Percentiles rank a stretch among this genome's conserved stretches.
Evolutionary conservation across 2,113 vertebrate genomes (phyloP).

Genomic region (Labeo catla): DNA sequence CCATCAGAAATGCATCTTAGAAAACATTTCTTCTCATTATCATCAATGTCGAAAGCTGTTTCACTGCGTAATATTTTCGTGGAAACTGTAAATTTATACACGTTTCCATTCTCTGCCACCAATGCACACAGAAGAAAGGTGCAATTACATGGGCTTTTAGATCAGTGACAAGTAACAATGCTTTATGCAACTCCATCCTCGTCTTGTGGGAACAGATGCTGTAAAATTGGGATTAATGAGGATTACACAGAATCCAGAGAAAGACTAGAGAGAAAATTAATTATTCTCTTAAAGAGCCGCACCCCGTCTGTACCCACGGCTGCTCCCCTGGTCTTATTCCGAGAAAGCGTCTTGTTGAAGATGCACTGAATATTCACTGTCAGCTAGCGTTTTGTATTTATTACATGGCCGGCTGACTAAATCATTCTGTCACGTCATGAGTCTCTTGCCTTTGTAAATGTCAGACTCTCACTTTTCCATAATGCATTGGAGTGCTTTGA

Average conservation of each 20-base stretch:
- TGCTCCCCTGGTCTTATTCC: not conserved
- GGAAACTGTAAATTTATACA: not conserved
- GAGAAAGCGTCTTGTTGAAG: slow-evolving; percentile 20
- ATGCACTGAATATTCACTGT: slow-evolving; percentile 27
- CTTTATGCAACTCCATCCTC: slow-evolving; percentile 35
- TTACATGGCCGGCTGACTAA: slow-evolving; percentile 39
- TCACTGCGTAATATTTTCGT: not conserved
- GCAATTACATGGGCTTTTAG: slow-evolving; percentile 26
- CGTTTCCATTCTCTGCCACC: not conserved
- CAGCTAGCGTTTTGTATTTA: slow-evolving; percentile 34
- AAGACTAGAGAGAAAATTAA: slow-evolving; percentile 35
- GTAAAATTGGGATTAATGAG: slow-evolving; percentile 48
- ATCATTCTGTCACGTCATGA: slow-evolving; percentile 32
- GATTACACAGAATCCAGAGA: slow-evolving; percentile 44
- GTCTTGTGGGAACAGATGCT: slow-evolving; percentile 43
- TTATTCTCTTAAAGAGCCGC: slow-evolving; percentile 37
- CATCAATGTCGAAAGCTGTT: no score
- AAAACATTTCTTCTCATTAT: no score
- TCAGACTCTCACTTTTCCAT: slow-evolving; percentile 44
- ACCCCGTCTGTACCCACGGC: not conserved
- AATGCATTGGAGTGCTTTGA: slow-evolving; percentile 47
- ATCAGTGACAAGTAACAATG: slow-evolving; percentile 25
- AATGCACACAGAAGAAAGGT: slow-evolving; percentile 1
- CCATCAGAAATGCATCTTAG: no score
- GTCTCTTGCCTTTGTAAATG: slow-evolving; percentile 46